Base-by-base conservation (phyloP, 1,140 invertebrate genomes). In the Bombus waltoni region DNA sequence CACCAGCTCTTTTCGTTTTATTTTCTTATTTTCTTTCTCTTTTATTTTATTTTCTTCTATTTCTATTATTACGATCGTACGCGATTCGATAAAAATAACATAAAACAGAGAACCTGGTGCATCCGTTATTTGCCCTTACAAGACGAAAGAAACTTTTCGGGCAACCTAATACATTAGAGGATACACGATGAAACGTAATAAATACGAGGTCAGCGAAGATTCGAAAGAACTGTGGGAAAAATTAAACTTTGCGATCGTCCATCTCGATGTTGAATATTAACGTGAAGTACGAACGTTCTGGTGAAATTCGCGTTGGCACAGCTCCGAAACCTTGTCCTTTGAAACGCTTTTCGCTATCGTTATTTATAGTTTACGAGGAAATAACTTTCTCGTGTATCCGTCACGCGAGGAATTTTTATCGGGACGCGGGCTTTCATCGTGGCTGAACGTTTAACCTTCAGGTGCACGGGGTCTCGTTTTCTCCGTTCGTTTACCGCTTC, bases 391-490 rank as follows among this genome's bases (percentile, higher is more conserved):
- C 75, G 57, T 42, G 15, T 28, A 77, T 77, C 53, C 35, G 53
- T 77, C 75, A 59, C 75, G 53, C 74, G 74, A 76, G 32, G 74
- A 42, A 42, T 77, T 77, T 77, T 65, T 77, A 62, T 40, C 75
- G 28, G 62, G 22, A n/a, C 57, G 38, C 57, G 35, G 42, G 75
- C 75, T 77, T 77, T 77, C 57, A 62, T 77, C 75, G n/a, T 42
- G 57, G 75, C 28, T 62, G 75, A 62, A 77, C 75, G 57, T 77
- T 77, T 77, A 77, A 77, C 75, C 75, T 77, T 77, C 75, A 42
- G 75, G 75, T 65, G 75, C 57, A 62, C 32, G 13, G 74, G 53
- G 28, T 62, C 35, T 77, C 75, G 75, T 77, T 77, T 77, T 77
- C 75, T 65, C 57, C 75, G 38, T 77, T 53, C 47, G 47, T 53